These are phyloP conservation scores for Drosophila erecta DNA, from an alignment of 1,140 invertebrate species.

Conservation along the genomic window DNA sequence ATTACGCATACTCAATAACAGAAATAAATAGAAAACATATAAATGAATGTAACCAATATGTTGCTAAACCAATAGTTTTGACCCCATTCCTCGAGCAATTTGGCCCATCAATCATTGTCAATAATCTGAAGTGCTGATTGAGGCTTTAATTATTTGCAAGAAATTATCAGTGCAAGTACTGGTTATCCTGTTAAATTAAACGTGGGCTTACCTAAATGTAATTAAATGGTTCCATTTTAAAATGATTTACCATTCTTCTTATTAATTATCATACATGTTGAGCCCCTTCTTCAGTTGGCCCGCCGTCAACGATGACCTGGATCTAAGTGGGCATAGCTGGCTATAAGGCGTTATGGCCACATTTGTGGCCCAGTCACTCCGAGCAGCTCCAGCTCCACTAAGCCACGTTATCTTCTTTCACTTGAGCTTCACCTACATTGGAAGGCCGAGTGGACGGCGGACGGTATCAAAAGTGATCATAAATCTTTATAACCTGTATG, in stretches of 20 bases:
- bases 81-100: conserved; percentile 1
- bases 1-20: background rate
- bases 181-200: too few relatives aligned
- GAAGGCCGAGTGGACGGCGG: conserved; percentile 24
- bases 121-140: background rate
- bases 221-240: too few relatives aligned
- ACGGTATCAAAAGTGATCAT: conserved; percentile 74
- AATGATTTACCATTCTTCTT: too few relatives aligned
- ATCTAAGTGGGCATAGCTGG: conserved; percentile 6
- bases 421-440: conserved; percentile 28
- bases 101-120: conserved; percentile 16
- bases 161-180: too few relatives aligned
- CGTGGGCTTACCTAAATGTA: too few relatives aligned
- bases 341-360: background rate
- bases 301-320: conserved; percentile 15
- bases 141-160: background rate
- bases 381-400: background rate
- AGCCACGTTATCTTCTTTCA: conserved; percentile 39
- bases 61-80: background rate
- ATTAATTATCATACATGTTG: too few relatives aligned
- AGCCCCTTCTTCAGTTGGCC: background rate
- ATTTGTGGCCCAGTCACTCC: background rate
- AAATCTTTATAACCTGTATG: conserved; percentile 77
- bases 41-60: background rate
- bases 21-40: background rate